These are phyloP conservation scores for Motacilla alba DNA, from an alignment of 2,113 vertebrate genomes.

Conservation along the genomic window DNA sequence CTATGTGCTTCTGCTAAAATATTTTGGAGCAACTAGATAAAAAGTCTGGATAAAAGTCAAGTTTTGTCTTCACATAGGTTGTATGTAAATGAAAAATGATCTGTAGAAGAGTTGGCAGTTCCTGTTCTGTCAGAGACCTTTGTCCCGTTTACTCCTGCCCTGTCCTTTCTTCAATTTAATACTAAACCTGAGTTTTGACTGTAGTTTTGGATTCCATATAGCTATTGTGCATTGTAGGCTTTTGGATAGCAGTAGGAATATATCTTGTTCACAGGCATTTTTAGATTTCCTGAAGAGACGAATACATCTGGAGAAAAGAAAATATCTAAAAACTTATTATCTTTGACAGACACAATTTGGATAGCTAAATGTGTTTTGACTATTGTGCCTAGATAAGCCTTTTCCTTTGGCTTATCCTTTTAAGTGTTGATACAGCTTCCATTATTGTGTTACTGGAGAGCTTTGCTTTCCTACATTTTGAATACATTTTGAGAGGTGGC, in stretches of 20 bases:
- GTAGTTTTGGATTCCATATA: neutral
- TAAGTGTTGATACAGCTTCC: neutral
- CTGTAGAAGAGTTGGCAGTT: neutral
- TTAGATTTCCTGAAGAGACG: neutral
- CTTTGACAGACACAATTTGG: neutral
- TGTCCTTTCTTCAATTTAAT: neutral
- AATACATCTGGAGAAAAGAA: neutral
- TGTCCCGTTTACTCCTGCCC: neutral
- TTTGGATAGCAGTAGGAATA: neutral
- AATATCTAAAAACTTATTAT: neutral
- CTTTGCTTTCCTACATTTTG: neutral
- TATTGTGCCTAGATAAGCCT: neutral
- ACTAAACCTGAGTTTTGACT: neutral
- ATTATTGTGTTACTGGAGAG: neutral
- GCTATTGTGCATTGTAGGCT: neutral
- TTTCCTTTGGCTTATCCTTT: neutral
- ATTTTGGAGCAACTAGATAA: neutral
- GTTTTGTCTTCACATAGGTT: neutral
- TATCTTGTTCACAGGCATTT: neutral
- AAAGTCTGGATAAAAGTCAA: neutral
- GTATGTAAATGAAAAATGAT: neutral
- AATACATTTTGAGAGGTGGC: neutral
- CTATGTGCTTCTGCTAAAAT: neutral
- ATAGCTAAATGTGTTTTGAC: neutral
- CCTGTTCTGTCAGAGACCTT: neutral